Evolutionary conservation across 2,888 invertebrate genomes (phyloP), one percentile per base, ranked within the genome.

Genomic region (Drepana falcataria): DNA sequence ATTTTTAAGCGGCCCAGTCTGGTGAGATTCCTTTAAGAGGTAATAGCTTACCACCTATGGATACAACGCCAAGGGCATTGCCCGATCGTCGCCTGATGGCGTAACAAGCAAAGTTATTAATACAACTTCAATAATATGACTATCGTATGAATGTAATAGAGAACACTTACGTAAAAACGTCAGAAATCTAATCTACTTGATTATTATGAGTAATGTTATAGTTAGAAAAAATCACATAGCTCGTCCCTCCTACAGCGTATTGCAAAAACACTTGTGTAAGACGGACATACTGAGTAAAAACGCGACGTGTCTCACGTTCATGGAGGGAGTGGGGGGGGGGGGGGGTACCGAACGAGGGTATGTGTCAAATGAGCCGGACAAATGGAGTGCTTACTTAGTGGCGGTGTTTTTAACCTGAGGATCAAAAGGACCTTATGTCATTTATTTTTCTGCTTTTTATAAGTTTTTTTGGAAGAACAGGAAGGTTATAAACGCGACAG

Each of bases 371-470:
- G 67, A 61, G 68, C 63, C 65, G 68, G 70, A 74, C 69, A 69
- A 73, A 73, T 68, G 66, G 64, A 54, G 53, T 61, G 68, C 69
- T 70, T 65, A 71, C 73, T 70, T 69, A 65, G 61, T 62, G 57
- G 63, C 59, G 57, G 63, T 69, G 69, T 65, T 65, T 37, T 65
- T 62, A 60, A 59, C 61, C 59, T 52, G 58, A 52, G 55, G 57
- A 56, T 21, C 56, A 55, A 53, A 52, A 47, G 49, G 54, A 48
- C 53, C 40, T 49, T 40, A 3, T 37, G n/a, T 21, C 7, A 33
- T 40, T 40, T 21, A 21, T 21, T 7, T 51, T 41, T 51, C 21
- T 51, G n/a, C 35, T 48, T 48, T 21, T n/a, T n/a, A 21, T 21
- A 21, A 21, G 21, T 21, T 21, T 21, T 21, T 21, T 21, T 21